Base-by-base conservation (phyloP, 2,797 vertebrate species). In the Xenentodon cancila region DNA sequence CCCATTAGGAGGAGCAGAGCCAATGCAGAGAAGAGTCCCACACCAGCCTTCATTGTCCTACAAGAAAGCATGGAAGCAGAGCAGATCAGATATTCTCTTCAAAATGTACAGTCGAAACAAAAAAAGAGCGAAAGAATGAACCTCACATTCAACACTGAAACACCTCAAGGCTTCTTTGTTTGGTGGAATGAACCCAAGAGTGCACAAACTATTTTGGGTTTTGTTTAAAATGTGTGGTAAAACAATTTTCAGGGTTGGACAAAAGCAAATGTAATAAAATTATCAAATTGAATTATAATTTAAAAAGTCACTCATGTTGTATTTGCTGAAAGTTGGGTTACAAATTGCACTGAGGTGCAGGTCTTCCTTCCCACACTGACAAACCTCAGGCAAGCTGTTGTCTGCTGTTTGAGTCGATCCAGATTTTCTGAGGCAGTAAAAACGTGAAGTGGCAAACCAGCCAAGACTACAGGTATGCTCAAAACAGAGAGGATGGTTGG, bases 41-140 rank as follows among this genome's bases (percentile, higher is more conserved):
- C 81, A 79, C 89, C 80, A 69, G 87, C 89, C 96, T 90, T 97
- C 97, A 98, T 98, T 86, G 90, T 97, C 92, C 91, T 91, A 44
- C 50, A 68, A 66, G 3, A 53, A 47, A 63, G 3, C 3, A 59
- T 1, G 0, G 58, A 73, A 53, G 7, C 37, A 6, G 22, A 9
- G 17, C 8, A 55, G 18, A 18, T 46, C 2, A 20, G 7, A 4
- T 37, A 4, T 42, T 21, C n/a, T 21, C 20, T 11, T 25, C 6
- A 30, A 42, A 49, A 45, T 25, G n/a, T 44, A 12, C 20, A 27
- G 21, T 45, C 17, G 15, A 18, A 37, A 18, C 32, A 50, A 16
- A 40, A 37, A 11, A 43, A 30, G 52, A 13, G 11, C 6, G n/a
- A 13, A 45, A 13, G n/a, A 45, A 18, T 7, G 8, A 45, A 6